Percentiles rank a stretch among this genome's conserved stretches.
These are phyloP conservation scores for Actinopyga echinites DNA, from an alignment of 53 echinoderm and acorn worm genomes.

Conservation along the genomic window DNA sequence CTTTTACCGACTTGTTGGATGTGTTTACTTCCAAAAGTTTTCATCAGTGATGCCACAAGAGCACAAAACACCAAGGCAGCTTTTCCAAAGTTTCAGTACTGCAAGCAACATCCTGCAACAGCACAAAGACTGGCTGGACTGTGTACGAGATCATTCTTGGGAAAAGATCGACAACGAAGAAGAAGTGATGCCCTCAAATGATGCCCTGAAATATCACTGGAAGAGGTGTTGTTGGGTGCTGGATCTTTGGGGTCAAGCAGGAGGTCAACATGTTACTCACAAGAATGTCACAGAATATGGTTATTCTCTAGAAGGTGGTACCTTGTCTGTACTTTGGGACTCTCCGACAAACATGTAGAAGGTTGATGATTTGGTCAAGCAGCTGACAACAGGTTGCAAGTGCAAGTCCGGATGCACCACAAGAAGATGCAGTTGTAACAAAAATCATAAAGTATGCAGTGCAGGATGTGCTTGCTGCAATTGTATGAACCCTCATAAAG, in stretches of 20 bases:
- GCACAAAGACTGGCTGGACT: not conserved
- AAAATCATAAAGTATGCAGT: too few species aligned
- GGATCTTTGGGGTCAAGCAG: constrained; percentile 19
- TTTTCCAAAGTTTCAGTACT: not conserved
- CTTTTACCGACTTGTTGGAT: constrained; percentile 13
- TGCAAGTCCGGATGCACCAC: too few species aligned
- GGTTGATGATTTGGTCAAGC: too few species aligned
- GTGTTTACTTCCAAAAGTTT: constrained; percentile 17
- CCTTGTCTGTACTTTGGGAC: too few species aligned
- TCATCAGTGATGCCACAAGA: constrained; percentile 26
- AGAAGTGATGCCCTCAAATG: constrained; percentile 39
- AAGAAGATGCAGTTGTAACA: too few species aligned
- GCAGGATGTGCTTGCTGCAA: too few species aligned
- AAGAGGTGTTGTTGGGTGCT: constrained; percentile 22
- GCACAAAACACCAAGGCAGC: constrained; percentile 10
- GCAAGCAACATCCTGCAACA: not conserved
- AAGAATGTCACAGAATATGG: not conserved
- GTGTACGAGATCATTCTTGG: constrained; percentile 17
- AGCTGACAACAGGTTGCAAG: too few species aligned
- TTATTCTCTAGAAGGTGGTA: not conserved
- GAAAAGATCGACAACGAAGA: constrained; percentile 27
- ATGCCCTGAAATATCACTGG: constrained; percentile 32
- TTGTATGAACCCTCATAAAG: too few species aligned
- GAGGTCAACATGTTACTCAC: not conserved
- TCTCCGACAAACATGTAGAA: not conserved